A percentile compares a stretch with the other conserved stretches of the same genome.
phyloP scores from a whole-genome alignment of 2,888 invertebrate genomes.

The Drosophila flavopinicola region DNA sequence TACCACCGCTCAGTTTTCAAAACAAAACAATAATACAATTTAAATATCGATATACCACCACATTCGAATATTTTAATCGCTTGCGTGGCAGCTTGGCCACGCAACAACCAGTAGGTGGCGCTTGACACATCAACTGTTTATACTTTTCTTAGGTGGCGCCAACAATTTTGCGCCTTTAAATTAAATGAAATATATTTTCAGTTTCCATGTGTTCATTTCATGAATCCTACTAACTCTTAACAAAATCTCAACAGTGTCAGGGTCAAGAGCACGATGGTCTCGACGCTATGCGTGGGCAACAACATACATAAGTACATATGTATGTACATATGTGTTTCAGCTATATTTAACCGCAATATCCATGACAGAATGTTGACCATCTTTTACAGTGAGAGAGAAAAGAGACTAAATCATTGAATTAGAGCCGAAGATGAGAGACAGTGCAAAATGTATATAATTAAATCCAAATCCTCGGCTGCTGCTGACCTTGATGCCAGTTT shows the following conservation, averaged over 20 bases:
- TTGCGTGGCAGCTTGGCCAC: fast-evolving
- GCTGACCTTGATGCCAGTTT: constrained; percentile 39
- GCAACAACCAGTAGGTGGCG: constrained; percentile 21
- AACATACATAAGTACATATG: not conserved
- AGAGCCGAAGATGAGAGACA: not conserved
- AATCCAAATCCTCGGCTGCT: constrained; percentile 9
- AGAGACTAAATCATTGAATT: constrained; percentile 1
- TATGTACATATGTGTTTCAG: constrained; percentile 18
- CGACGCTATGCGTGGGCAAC: constrained; percentile 19
- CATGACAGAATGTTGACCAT: constrained; percentile 17
- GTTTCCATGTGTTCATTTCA: not conserved
- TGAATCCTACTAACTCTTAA: not conserved
- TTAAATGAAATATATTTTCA: not conserved
- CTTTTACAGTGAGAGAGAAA: not conserved
- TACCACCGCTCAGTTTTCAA: not conserved
- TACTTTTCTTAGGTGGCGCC: constrained; percentile 21
- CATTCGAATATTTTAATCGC: not conserved
- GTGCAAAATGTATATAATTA: not conserved
- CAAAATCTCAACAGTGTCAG: constrained; percentile 43
- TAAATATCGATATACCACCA: constrained; percentile 4
- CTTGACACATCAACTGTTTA: not conserved
- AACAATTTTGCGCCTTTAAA: not conserved
- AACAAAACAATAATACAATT: not conserved
- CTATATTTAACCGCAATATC: constrained; percentile 35
- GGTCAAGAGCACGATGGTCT: constrained; percentile 52